A percentile compares a stretch with the other conserved stretches of the same genome.
These are phyloP conservation scores for Carassius carassius DNA, from an alignment of 2,113 vertebrate genomes.

Conservation along the genomic window DNA sequence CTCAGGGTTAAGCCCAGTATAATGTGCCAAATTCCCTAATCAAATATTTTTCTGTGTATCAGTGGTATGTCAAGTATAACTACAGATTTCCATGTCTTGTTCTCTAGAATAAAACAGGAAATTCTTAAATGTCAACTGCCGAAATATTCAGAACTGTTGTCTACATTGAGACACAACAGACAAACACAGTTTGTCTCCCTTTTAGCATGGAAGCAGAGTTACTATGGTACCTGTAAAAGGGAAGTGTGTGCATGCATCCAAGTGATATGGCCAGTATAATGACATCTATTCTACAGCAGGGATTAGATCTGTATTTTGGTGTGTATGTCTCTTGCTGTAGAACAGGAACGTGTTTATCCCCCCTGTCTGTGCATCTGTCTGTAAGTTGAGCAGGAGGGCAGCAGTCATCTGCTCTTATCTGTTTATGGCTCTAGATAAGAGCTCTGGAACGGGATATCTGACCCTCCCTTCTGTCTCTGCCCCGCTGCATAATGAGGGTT, in stretches of 20 bases:
- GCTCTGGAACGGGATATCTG: slow-evolving; percentile 78
- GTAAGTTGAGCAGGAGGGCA: slow-evolving; percentile 70
- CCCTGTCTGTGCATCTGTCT: slow-evolving; percentile 56
- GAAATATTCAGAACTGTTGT: background rate
- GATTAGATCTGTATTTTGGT: slow-evolving; percentile 28
- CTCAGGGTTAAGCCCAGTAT: background rate
- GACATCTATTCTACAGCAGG: background rate
- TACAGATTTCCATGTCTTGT: background rate
- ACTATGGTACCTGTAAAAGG: background rate
- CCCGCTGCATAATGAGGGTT: slow-evolving; percentile 77
- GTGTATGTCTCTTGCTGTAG: slow-evolving; percentile 44
- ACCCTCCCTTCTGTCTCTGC: slow-evolving; percentile 70
- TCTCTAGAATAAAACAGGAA: background rate
- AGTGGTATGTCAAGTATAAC: background rate
- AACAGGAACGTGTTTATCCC: slow-evolving; percentile 35
- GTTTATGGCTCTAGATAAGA: slow-evolving; percentile 83
- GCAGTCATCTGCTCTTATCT: slow-evolving; percentile 78
- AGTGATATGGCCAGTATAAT: background rate
- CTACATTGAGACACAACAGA: background rate
- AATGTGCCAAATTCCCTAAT: background rate
- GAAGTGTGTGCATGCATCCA: background rate
- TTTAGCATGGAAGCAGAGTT: background rate
- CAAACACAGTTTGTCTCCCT: background rate
- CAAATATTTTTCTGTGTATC: background rate
- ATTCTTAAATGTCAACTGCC: background rate